These are phyloP conservation scores for Timandra comae DNA, from an alignment of 2,888 invertebrate species.

Conservation along the genomic window DNA sequence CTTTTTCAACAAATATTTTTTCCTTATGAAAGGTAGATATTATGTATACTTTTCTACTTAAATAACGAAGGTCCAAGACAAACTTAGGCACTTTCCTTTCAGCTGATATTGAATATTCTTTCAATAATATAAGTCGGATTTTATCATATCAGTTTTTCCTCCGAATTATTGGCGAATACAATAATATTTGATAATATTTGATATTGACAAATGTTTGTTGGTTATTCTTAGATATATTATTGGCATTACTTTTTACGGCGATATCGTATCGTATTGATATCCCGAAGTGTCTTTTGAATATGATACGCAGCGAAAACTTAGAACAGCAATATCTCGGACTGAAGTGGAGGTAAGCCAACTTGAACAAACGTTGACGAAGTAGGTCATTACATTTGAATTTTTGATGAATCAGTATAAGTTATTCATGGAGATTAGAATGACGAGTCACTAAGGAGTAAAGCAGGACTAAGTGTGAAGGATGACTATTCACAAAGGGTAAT, in stretches of 20 bases:
- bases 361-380: conserved; percentile 17
- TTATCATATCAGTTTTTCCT: conserved; percentile 4
- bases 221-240: conserved; percentile 7
- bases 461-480: conserved; percentile 8
- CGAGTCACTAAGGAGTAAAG: conserved; percentile 8
- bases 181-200: conserved; percentile 14
- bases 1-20: conserved; percentile 12
- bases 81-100: conserved; percentile 11
- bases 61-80: conserved; percentile 13
- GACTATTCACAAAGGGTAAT: conserved; percentile 16
- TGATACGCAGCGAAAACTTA: conserved; percentile 21
- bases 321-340: too few relatives aligned
- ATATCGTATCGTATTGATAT: conserved; percentile 12
- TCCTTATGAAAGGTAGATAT: conserved; percentile 11
- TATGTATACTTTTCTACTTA: too few relatives aligned
- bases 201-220: conserved; percentile 14
- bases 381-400: conserved; percentile 22
- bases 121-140: neutral
- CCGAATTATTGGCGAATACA: conserved; percentile 5
- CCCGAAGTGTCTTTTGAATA: conserved; percentile 4
- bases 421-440: conserved; percentile 22
- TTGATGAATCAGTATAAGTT: conserved; percentile 24
- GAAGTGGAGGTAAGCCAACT: conserved; percentile 10
- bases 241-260: conserved; percentile 2
- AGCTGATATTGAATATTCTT: conserved; percentile 11